Evolutionary conservation across 2,113 vertebrate species (phyloP).

Genomic region (Taurulus bubalis): DNA sequence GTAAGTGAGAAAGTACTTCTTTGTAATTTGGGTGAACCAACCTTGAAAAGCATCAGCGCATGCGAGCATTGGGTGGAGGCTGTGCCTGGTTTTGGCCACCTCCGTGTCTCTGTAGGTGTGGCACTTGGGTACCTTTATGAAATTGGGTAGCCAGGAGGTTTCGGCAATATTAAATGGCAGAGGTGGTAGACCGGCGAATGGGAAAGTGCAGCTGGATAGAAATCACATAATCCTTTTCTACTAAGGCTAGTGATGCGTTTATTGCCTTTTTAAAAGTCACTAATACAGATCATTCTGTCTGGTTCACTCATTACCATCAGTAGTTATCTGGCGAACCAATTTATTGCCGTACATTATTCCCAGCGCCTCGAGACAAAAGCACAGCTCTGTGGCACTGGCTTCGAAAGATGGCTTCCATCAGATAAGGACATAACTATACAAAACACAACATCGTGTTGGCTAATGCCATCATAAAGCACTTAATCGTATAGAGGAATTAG

Average conservation of each 20-base stretch:
- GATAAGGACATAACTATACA: conserved; percentile 61
- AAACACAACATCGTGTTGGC: conserved; percentile 56
- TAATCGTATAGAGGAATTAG: conserved; percentile 49
- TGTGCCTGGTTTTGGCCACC: conserved; percentile 11
- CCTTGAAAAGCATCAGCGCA: not conserved
- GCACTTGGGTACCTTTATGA: conserved; percentile 34
- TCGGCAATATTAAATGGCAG: conserved; percentile 42
- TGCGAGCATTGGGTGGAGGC: conserved; percentile 9
- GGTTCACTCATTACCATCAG: conserved; percentile 77
- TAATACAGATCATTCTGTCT: conserved; percentile 75
- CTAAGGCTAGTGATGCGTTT: conserved; percentile 45
- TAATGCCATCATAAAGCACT: conserved; percentile 57
- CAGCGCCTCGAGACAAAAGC: conserved; percentile 49
- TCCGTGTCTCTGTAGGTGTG: conserved; percentile 26
- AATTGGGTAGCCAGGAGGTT: conserved; percentile 38
- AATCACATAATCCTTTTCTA: conserved; percentile 64
- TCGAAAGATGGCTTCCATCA: conserved; percentile 55
- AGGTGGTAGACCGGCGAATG: conserved; percentile 36
- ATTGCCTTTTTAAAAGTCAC: conserved; percentile 75
- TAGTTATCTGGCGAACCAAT: conserved; percentile 60
- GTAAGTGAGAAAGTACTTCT: not conserved
- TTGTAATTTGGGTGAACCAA: conserved; percentile 3
- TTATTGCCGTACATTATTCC: conserved; percentile 61
- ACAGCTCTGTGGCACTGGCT: conserved; percentile 34
- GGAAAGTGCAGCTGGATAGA: conserved; percentile 66